phyloP scores from a whole-genome alignment of 1,140 invertebrate species.

The Tetramorium simillimum region DNA sequence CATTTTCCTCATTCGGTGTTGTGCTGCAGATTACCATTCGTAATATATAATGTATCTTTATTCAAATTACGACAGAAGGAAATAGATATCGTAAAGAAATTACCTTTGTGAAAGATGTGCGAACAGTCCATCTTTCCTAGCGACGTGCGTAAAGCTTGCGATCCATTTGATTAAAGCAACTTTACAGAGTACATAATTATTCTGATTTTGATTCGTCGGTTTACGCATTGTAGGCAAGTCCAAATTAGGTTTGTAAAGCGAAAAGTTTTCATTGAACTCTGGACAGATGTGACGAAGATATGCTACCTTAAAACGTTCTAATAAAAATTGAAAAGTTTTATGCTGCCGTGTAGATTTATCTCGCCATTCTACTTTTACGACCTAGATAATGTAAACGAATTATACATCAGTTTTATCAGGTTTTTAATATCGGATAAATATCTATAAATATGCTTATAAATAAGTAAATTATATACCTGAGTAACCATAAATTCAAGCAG shows the following conservation, averaged over 20 bases:
- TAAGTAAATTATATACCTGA: constrained; percentile 85
- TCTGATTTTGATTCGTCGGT: constrained; percentile 85
- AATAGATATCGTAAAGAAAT: not conserved
- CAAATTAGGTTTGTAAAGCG: constrained; percentile 94
- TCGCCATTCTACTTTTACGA: constrained; percentile 96
- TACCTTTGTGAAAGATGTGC: constrained; percentile 80
- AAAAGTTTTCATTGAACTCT: constrained; percentile 93
- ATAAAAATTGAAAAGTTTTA: constrained; percentile 95
- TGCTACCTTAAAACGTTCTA: constrained; percentile 96
- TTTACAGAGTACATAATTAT: constrained; percentile 90
- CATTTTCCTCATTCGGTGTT: constrained; percentile 80
- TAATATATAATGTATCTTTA: not conserved
- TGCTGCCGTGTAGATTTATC: constrained; percentile 92
- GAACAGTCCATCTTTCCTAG: constrained; percentile 87
- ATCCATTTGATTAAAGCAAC: constrained; percentile 96
- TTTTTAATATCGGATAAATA: constrained; percentile 40
- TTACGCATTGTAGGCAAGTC: constrained; percentile 88
- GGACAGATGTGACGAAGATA: constrained; percentile 97
- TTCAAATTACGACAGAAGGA: not conserved
- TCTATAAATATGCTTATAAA: constrained; percentile 2
- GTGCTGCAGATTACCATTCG: constrained; percentile 66
- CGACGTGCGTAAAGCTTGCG: constrained; percentile 92
- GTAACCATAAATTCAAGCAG: constrained; percentile 96
- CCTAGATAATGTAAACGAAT: constrained; percentile 82
- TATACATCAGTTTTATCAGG: not conserved